Percentiles rank a stretch among this genome's conserved stretches.
Evolutionary conservation across 2,797 vertebrate genomes (phyloP).

Genomic region (Sciaenops ocellatus): DNA sequence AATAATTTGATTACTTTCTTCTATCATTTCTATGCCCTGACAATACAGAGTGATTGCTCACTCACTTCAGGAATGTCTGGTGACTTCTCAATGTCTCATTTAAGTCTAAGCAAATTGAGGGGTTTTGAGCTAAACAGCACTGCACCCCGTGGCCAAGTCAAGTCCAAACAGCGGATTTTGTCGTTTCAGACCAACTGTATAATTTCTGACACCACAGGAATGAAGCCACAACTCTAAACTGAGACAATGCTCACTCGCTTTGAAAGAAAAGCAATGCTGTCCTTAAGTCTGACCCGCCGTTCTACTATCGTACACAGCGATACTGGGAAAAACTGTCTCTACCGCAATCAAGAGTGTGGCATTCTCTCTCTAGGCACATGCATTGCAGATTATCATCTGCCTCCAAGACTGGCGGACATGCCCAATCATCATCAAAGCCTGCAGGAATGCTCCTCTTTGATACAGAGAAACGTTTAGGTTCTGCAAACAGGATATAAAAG

Average conservation of each 20-base stretch:
- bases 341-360: slow-evolving; percentile 56
- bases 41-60: slow-evolving; percentile 62
- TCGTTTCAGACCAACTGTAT: slow-evolving; percentile 73
- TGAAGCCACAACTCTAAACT: slow-evolving; percentile 72
- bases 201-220: slow-evolving; percentile 85
- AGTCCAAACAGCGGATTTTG: slow-evolving; percentile 76
- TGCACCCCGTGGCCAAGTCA: slow-evolving; percentile 69
- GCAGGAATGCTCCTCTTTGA: slow-evolving; percentile 65
- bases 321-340: slow-evolving; percentile 46
- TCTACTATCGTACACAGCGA: slow-evolving; percentile 47
- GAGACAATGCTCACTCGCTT: slow-evolving; percentile 65
- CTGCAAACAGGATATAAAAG: slow-evolving; percentile 76
- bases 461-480: slow-evolving; percentile 65
- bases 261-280: slow-evolving; percentile 31
- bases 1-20: slow-evolving; percentile 43
- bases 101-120: slow-evolving; percentile 80
- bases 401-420: slow-evolving; percentile 65
- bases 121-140: slow-evolving; percentile 74
- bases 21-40: slow-evolving; percentile 41
- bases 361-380: slow-evolving; percentile 63
- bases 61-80: slow-evolving; percentile 79
- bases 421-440: slow-evolving; percentile 72
- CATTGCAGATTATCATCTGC: slow-evolving; percentile 73
- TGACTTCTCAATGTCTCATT: slow-evolving; percentile 80
- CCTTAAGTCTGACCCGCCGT: slow-evolving; percentile 47